These are phyloP conservation scores for Diplosoma virens DNA, from an alignment of 23 tunicate species.

Conservation along the genomic window DNA sequence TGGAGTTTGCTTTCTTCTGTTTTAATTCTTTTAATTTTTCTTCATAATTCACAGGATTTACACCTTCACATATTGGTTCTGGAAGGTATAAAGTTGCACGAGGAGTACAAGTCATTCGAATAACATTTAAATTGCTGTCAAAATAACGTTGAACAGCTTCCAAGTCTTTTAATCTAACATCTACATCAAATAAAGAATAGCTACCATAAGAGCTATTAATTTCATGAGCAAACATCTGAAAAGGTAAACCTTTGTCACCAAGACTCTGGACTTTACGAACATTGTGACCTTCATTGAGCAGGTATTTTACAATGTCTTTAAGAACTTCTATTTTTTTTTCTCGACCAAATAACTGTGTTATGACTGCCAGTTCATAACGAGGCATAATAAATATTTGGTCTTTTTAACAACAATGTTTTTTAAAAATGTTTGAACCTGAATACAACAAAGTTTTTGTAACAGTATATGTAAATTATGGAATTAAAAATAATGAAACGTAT, in stretches of 20 bases:
- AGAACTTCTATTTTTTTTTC: conserved; percentile 41
- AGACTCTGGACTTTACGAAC: conserved; percentile 79
- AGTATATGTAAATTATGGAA: no score
- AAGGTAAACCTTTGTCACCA: conserved; percentile 69
- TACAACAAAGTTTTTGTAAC: no score
- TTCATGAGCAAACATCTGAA: conserved; percentile 7
- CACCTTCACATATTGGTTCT: conserved; percentile 58
- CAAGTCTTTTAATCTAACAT: conserved; percentile 1
- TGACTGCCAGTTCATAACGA: conserved; percentile 66
- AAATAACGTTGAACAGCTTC: conserved; percentile 31
- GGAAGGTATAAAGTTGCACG: conserved; percentile 30
- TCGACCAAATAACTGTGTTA: conserved; percentile 40
- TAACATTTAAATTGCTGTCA: conserved; percentile 28
- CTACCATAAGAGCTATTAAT: conserved; percentile 44
- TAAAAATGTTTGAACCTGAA: no score
- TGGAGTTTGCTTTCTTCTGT: background rate
- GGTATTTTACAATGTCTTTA: conserved; percentile 30
- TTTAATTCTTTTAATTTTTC: conserved; percentile 35
- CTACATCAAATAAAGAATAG: conserved; percentile 56
- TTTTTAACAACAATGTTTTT: no score
- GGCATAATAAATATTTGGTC: no score
- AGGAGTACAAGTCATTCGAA: background rate
- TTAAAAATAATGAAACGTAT: no score
- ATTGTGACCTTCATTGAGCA: conserved; percentile 48
- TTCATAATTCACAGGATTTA: conserved; percentile 40